Percentiles rank a stretch among this genome's conserved stretches.
Conservation (phyloP, 2,113 vertebrate genomes). For the Azemiops feae region DNA sequence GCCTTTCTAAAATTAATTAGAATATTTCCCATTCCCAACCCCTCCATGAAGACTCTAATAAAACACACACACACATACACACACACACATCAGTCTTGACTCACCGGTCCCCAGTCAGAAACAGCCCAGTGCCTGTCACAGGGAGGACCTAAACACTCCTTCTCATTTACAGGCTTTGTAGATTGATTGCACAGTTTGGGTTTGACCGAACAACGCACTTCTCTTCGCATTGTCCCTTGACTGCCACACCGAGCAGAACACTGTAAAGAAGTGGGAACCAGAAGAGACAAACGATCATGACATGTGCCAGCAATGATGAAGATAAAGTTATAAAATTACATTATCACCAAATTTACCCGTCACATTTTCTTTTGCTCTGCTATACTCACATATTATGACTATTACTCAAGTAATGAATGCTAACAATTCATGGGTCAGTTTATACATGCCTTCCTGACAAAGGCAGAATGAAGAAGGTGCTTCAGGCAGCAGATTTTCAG, state of each 20-base stretch:
- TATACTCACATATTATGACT: neutral
- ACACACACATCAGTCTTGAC: conserved; percentile 30
- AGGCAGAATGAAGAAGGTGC: neutral
- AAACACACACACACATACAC: neutral
- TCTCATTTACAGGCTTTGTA: conserved; percentile 69
- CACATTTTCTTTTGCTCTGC: neutral
- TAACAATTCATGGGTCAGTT: neutral
- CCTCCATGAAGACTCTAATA: neutral
- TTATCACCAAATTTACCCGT: neutral
- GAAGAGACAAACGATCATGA: neutral
- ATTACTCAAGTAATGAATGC: neutral
- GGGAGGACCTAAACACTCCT: conserved; percentile 74
- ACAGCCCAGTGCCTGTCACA: conserved; percentile 83
- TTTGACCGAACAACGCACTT: conserved; percentile 84
- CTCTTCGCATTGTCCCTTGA: conserved; percentile 72
- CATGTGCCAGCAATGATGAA: neutral
- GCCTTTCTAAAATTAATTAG: neutral
- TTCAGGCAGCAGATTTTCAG: neutral
- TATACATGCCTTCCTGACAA: neutral
- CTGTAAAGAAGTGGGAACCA: conserved; percentile 43
- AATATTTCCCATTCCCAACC: neutral
- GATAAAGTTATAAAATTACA: neutral
- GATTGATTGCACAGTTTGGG: conserved; percentile 71
- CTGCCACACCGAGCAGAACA: conserved; percentile 79
- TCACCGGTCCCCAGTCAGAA: conserved; percentile 88